Conservation (phyloP, 2,888 invertebrate genomes). For the Cryptus armator region DNA sequence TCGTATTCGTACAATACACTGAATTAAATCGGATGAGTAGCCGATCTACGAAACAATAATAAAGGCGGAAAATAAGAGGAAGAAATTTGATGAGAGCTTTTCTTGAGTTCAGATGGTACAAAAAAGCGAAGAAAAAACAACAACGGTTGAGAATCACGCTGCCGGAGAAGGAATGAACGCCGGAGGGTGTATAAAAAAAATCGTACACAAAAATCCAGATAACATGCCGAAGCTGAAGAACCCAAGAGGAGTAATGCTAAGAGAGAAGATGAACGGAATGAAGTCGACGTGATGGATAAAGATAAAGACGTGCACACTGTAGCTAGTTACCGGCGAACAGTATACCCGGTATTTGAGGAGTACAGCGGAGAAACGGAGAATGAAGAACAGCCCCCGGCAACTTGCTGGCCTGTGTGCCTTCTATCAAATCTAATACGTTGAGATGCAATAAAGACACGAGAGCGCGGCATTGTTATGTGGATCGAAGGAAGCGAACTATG, state of each 20-base stretch:
- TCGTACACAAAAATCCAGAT: neutral
- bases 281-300: slow-evolving; percentile 38
- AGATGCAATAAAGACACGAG: slow-evolving; percentile 71
- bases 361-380: neutral
- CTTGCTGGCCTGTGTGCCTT: slow-evolving; percentile 56
- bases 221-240: slow-evolving; percentile 2
- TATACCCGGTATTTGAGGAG: slow-evolving; percentile 3
- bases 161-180: neutral
- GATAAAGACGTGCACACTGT: slow-evolving; percentile 20
- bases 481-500: slow-evolving; percentile 9
- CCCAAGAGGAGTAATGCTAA: slow-evolving; percentile 1
- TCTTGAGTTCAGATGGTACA: too few relatives aligned
- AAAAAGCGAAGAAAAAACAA: neutral
- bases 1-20: slow-evolving; percentile 2
- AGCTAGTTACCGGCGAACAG: slow-evolving; percentile 16
- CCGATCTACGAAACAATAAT: neutral
- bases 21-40: neutral
- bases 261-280: slow-evolving; percentile 27
- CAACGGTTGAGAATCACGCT: neutral
- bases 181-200: neutral
- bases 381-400: slow-evolving; percentile 60
- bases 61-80: neutral
- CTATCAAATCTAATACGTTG: slow-evolving; percentile 62
- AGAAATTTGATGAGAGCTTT: neutral
- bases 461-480: slow-evolving; percentile 7